Conservation (phyloP, 2,888 invertebrate species). For the Harpalus rufipes region DNA sequence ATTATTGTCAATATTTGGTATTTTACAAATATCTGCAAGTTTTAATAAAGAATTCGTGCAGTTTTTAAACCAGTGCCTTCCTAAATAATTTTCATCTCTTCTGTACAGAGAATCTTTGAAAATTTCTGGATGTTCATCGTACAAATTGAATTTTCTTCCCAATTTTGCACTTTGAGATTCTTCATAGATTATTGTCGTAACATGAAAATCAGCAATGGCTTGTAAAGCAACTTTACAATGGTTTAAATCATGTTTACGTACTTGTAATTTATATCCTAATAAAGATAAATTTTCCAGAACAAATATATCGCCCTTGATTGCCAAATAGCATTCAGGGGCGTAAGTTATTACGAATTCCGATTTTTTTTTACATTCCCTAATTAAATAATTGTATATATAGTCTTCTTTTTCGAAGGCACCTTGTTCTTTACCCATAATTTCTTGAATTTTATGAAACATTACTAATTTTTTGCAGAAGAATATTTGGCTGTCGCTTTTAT, state of each 20-base stretch:
- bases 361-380: constrained; percentile 66
- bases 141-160: constrained; percentile 69
- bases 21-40: constrained; percentile 55
- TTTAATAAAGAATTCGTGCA: constrained; percentile 58
- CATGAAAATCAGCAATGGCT: constrained; percentile 72
- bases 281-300: constrained; percentile 75
- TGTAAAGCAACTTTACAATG: constrained; percentile 69
- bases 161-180: constrained; percentile 67
- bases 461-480: constrained; percentile 56
- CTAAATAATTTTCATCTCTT: constrained; percentile 70
- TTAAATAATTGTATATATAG: constrained; percentile 67
- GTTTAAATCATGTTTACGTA: constrained; percentile 68
- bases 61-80: constrained; percentile 70
- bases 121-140: constrained; percentile 72
- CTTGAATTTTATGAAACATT: constrained; percentile 65
- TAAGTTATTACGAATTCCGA: constrained; percentile 59
- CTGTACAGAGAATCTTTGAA: constrained; percentile 76
- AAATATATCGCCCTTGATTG: constrained; percentile 72
- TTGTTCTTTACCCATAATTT: constrained; percentile 62
- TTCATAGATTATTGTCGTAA: constrained; percentile 74
- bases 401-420: constrained; percentile 68
- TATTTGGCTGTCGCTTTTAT: constrained; percentile 6
- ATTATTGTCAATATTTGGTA: constrained; percentile 23
- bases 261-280: constrained; percentile 70
- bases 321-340: constrained; percentile 74